phyloP scores from a whole-genome alignment of 2,888 invertebrate genomes.

The Glyphotaelius pellucidus region DNA sequence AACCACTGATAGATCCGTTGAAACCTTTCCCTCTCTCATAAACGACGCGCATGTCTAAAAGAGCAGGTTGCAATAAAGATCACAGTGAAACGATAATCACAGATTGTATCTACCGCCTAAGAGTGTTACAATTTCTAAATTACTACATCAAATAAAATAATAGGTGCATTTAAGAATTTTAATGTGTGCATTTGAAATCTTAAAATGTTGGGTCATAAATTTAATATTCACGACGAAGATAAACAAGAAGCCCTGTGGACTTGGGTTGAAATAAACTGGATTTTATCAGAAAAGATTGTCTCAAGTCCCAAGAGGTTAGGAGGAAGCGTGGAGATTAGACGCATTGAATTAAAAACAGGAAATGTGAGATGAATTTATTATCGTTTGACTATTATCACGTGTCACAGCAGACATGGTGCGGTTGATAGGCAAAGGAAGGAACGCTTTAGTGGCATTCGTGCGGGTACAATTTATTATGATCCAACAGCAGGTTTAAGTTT shows the following conservation, averaged over 20 bases:
- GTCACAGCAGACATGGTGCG: not conserved
- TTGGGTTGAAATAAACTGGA: not conserved
- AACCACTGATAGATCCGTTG: not conserved
- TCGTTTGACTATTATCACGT: not conserved
- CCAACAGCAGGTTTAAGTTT: not conserved
- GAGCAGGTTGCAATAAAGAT: not conserved
- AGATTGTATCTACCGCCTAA: not conserved
- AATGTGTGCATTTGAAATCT: not conserved
- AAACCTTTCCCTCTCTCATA: not conserved
- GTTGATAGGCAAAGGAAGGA: not conserved
- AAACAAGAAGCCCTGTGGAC: not conserved
- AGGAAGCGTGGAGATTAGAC: not conserved
- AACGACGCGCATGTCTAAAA: not conserved
- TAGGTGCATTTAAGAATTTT: not conserved
- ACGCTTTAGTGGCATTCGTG: not conserved
- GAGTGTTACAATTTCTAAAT: not conserved
- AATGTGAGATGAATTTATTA: not conserved
- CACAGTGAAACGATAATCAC: not conserved
- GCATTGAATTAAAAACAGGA: slow-evolving; percentile 2
- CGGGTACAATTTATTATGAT: not conserved
- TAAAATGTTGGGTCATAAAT: not conserved
- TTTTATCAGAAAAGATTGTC: not conserved
- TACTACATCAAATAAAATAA: not conserved
- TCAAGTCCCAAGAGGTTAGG: not conserved
- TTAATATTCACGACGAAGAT: not conserved